Evolutionary conservation across 2,888 invertebrate genomes (phyloP).

Genomic region (Chydorus sphaericus): DNA sequence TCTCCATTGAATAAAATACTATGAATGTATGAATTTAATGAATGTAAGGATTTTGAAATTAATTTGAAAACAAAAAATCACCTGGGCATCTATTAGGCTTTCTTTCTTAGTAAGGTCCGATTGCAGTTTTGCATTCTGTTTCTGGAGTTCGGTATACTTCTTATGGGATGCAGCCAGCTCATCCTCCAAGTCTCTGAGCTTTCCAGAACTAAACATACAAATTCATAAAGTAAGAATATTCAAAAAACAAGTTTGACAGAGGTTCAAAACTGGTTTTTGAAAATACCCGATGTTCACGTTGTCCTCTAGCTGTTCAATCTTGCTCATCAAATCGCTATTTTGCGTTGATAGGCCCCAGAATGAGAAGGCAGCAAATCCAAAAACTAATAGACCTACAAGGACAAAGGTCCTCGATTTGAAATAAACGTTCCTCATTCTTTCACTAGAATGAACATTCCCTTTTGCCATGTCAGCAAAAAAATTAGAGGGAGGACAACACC

Average conservation of each 20-base stretch:
- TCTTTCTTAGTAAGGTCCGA: slow-evolving; percentile 8
- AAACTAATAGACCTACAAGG: not conserved
- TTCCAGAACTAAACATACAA: slow-evolving; percentile 3
- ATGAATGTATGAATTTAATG: too few species aligned
- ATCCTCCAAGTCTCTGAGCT: slow-evolving; percentile 12
- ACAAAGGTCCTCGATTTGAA: slow-evolving; percentile 1
- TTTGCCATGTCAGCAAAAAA: slow-evolving; percentile 2
- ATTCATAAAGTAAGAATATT: not conserved
- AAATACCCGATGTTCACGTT: slow-evolving; percentile 7
- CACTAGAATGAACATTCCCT: not conserved
- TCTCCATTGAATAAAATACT: too few species aligned
- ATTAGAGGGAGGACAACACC: too few species aligned
- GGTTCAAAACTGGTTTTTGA: too few species aligned
- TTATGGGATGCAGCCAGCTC: slow-evolving; percentile 9
- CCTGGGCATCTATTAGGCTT: not conserved
- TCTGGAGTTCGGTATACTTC: slow-evolving; percentile 1
- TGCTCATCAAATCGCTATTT: slow-evolving; percentile 3
- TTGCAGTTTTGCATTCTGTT: not conserved
- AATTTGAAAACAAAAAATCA: not conserved
- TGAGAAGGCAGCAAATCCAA: not conserved
- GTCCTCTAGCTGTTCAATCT: slow-evolving; percentile 7
- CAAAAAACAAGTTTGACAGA: not conserved
- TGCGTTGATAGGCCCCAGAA: slow-evolving; percentile 8
- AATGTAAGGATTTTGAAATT: too few species aligned
- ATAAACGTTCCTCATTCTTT: slow-evolving; percentile 5